phyloP scores from a whole-genome alignment of 2,113 vertebrate species.

The Pristiophorus japonicus region DNA sequence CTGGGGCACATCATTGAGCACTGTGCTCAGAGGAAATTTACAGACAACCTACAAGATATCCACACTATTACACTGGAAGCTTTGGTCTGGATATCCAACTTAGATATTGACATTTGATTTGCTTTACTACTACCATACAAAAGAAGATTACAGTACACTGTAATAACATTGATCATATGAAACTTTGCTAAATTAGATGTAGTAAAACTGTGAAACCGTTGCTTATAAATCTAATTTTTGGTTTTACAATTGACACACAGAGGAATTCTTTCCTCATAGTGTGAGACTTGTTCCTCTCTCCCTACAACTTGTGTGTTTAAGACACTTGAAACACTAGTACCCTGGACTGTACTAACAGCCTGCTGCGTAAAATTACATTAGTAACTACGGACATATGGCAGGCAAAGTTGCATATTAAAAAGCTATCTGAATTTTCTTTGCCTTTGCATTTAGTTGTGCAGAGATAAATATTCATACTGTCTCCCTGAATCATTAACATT shows the following conservation, averaged over 20 bases:
- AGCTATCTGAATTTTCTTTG: not conserved
- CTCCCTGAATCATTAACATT: not conserved
- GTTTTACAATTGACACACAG: not conserved
- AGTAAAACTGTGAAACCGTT: not conserved
- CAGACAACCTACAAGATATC: too few species aligned
- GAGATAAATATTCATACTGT: not conserved
- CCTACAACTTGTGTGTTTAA: not conserved
- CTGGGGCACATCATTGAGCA: too few species aligned
- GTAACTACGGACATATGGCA: not conserved
- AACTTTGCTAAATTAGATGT: not conserved
- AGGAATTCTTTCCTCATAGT: not conserved
- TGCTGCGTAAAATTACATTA: not conserved
- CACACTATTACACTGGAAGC: too few species aligned
- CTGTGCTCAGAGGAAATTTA: too few species aligned
- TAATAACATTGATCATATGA: not conserved
- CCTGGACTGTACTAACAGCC: not conserved
- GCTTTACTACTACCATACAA: too few species aligned
- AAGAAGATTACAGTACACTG: not conserved
- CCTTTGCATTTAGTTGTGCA: not conserved
- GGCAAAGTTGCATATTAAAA: constrained; percentile 25
- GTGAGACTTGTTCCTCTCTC: not conserved
- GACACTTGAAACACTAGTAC: not conserved
- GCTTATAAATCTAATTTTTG: not conserved
- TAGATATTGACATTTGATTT: too few species aligned
- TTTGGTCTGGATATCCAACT: too few species aligned